Percentiles rank a stretch among this genome's conserved stretches.
Conservation (phyloP, 2,888 invertebrate species). For the Eulithis prunata region DNA sequence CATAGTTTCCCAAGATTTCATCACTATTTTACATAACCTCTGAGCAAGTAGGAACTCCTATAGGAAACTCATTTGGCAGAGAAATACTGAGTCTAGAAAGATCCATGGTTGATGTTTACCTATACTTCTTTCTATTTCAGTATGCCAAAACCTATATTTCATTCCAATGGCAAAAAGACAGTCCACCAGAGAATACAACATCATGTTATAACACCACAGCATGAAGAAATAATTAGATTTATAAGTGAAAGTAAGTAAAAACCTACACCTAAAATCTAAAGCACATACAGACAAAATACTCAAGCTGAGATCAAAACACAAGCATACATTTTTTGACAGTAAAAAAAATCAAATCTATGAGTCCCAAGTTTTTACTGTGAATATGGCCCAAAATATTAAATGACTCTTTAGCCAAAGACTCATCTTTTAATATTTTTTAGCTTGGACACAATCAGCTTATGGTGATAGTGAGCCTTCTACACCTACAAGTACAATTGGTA, state of each 20-base stretch:
- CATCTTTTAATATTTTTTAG: conserved; percentile 66
- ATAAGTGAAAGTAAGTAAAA: conserved; percentile 91
- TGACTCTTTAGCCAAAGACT: too few relatives aligned
- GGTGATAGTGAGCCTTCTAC: conserved; percentile 83
- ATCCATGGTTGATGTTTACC: background rate
- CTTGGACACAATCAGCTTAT: conserved; percentile 87
- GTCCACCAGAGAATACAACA: conserved; percentile 84
- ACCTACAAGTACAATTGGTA: conserved; percentile 80
- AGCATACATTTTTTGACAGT: too few relatives aligned
- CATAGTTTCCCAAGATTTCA: conserved; percentile 61
- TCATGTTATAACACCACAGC: conserved; percentile 88
- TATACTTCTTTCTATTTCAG: conserved; percentile 74
- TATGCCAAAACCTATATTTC: conserved; percentile 92
- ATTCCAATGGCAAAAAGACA: conserved; percentile 87
- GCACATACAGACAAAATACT: too few relatives aligned
- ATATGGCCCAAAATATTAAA: too few relatives aligned
- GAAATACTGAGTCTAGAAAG: background rate
- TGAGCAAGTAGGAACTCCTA: conserved; percentile 21
- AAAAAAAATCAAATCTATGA: too few relatives aligned
- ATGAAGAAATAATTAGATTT: conserved; percentile 94
- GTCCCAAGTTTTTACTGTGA: too few relatives aligned
- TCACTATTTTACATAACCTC: conserved; percentile 82
- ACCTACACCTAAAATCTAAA: too few relatives aligned
- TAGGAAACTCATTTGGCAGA: background rate
- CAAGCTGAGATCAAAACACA: too few relatives aligned